Evolutionary conservation across 1,140 invertebrate genomes (phyloP).

Genomic region (Ostrea edulis): DNA sequence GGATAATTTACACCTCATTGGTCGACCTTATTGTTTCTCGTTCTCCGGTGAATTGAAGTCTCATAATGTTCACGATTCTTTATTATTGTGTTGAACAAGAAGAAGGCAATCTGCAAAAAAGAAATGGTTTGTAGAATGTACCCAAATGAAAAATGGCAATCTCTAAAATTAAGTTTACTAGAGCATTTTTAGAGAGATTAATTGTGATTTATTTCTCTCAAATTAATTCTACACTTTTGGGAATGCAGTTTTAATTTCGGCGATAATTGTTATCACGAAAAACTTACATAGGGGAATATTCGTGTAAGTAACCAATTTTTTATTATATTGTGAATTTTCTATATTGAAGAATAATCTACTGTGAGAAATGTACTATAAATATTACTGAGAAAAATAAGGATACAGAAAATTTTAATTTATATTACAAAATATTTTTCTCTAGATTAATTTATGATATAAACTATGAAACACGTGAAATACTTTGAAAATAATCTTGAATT

Average conservation of each 20-base stretch:
- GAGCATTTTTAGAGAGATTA: slow-evolving; percentile 28
- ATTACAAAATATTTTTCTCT: no score
- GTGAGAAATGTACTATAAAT: no score
- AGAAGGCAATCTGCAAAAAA: slow-evolving; percentile 37
- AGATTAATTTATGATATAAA: no score
- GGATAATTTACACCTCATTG: slow-evolving; percentile 34
- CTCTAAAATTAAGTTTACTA: slow-evolving; percentile 33
- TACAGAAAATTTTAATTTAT: no score
- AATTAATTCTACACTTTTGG: slow-evolving; percentile 32
- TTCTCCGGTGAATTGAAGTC: background rate
- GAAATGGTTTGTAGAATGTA: slow-evolving; percentile 1
- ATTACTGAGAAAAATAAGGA: no score
- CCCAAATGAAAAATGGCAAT: slow-evolving; percentile 26
- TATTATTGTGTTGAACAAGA: slow-evolving; percentile 30
- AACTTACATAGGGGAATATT: background rate
- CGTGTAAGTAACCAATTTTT: slow-evolving; percentile 5
- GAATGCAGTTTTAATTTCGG: slow-evolving; percentile 18
- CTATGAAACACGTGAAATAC: no score
- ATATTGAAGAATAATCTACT: no score
- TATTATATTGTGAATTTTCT: background rate
- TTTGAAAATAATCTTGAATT: no score
- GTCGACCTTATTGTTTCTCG: background rate
- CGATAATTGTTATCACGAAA: slow-evolving; percentile 1
- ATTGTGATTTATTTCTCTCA: slow-evolving; percentile 35
- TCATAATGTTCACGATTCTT: slow-evolving; percentile 29